Evolutionary conservation across 2,888 invertebrate genomes (phyloP).

Genomic region (Rhagonycha lutea): DNA sequence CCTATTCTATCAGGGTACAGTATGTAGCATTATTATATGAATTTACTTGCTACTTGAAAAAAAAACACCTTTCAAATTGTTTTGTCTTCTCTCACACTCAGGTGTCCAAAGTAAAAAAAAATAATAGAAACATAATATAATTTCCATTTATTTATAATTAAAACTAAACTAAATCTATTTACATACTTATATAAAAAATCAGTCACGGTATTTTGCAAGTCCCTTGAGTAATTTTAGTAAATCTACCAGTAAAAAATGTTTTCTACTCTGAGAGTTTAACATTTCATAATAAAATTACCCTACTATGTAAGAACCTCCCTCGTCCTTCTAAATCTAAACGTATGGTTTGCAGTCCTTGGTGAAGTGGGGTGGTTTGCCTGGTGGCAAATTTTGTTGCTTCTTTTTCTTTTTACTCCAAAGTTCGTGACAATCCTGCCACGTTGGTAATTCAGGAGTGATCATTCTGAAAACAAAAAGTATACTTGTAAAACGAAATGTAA

Average conservation of each 20-base stretch:
- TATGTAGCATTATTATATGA: too few species aligned
- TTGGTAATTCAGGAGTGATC: conserved; percentile 83
- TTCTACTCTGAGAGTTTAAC: too few species aligned
- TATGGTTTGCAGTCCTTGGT: conserved; percentile 38
- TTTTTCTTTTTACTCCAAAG: conserved; percentile 98
- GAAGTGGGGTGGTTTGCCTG: conserved; percentile 50
- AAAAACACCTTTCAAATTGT: too few species aligned
- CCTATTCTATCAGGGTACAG: too few species aligned
- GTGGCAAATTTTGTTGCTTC: conserved; percentile 63
- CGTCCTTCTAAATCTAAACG: conserved; percentile 49
- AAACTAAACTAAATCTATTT: conserved; percentile 51
- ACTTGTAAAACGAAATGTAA: neutral
- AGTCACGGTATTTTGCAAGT: neutral
- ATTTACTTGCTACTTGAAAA: too few species aligned
- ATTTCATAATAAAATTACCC: conserved; percentile 56
- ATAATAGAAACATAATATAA: conserved; percentile 45
- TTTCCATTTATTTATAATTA: conserved; percentile 54
- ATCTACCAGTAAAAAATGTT: too few species aligned
- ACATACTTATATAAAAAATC: conserved; percentile 34
- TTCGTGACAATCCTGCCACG: conserved; percentile 99
- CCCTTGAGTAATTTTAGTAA: neutral
- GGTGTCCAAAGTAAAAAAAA: too few species aligned
- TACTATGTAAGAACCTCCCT: conserved; percentile 59
- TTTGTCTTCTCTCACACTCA: too few species aligned
- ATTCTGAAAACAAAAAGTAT: conserved; percentile 64